These are phyloP conservation scores for Rhopalosiphum padi DNA, from an alignment of 1,140 invertebrate species.

Conservation along the genomic window DNA sequence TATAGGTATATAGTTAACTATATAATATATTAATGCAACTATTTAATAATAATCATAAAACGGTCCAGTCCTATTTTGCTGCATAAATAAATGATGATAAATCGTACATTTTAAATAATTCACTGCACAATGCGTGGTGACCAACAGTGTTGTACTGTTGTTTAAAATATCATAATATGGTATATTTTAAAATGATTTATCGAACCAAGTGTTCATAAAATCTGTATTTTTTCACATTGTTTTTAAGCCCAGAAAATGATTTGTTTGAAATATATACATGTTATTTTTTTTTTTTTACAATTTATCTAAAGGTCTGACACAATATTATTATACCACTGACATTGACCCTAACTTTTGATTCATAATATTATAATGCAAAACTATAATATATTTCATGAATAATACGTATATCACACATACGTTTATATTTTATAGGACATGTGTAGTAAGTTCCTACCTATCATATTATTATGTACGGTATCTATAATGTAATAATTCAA, in stretches of 20 bases:
- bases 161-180: not conserved
- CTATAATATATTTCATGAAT: not conserved
- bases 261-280: not conserved
- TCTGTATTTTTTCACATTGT: not conserved
- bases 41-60: constrained; percentile 7
- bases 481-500: not conserved
- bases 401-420: not conserved
- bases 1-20: not conserved
- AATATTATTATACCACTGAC: not conserved
- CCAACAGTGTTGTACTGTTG: not conserved
- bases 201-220: not conserved
- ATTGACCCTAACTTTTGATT: not conserved
- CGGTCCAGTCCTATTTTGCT: not conserved
- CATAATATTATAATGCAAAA: not conserved
- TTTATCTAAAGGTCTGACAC: not conserved
- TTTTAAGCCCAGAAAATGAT: not conserved
- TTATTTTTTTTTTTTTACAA: not conserved
- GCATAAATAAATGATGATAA: not conserved
- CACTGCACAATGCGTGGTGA: not conserved
- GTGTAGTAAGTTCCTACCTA: not conserved
- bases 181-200: constrained; percentile 11
- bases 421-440: not conserved
- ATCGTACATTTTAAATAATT: not conserved
- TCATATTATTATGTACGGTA: not conserved
- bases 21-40: not conserved